These are phyloP conservation scores for Apeltes quadracus DNA, from an alignment of 2,113 vertebrate genomes.

Conservation along the genomic window DNA sequence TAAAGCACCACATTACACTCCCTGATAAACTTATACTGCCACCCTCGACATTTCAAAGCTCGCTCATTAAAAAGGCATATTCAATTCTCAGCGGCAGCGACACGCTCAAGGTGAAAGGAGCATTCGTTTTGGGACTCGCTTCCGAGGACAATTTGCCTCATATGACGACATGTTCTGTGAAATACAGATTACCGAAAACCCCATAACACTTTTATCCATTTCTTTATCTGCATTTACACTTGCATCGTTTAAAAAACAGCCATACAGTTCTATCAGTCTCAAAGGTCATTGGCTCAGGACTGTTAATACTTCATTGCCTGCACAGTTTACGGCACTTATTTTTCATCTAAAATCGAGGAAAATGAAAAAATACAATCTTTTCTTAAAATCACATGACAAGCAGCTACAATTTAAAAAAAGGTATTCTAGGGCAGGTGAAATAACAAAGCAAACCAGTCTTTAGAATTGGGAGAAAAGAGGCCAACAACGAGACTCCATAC, in stretches of 20 bases:
- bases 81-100: neutral
- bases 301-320: neutral
- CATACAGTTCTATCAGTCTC: neutral
- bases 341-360: neutral
- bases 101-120: neutral
- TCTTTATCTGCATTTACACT: constrained; percentile 18
- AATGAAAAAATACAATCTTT: neutral
- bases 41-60: neutral
- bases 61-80: neutral
- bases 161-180: constrained; percentile 12
- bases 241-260: neutral
- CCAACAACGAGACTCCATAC: too few relatives aligned
- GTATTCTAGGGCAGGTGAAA: neutral
- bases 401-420: neutral
- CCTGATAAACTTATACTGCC: neutral
- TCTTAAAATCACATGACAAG: neutral
- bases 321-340: neutral
- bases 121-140: neutral
- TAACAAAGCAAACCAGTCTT: neutral
- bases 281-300: neutral
- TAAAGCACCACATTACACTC: neutral
- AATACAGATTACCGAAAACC: constrained; percentile 16
- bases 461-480: neutral
- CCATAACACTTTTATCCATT: neutral
- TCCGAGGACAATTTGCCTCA: constrained; percentile 19